Evolutionary conservation across 2,113 vertebrate genomes (phyloP), one percentile per base, ranked within the genome.

Genomic region (Dascyllus trimaculatus): DNA sequence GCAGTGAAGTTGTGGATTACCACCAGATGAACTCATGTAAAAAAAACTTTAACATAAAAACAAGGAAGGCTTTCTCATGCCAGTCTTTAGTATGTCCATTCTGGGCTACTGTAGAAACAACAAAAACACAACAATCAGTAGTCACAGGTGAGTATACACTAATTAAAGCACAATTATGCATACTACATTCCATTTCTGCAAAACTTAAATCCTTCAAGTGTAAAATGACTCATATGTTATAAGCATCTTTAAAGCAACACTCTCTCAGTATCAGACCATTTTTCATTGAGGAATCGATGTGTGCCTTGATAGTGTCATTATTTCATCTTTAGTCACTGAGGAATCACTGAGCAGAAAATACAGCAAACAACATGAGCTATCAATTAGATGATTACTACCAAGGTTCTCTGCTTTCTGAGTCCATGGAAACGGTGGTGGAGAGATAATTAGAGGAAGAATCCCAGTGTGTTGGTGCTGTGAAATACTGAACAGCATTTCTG

Each of bases 181-280:
- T 3, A 29, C 5, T 29, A 29, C 5, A 29, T 29, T 29, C 26
- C 26, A 29, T 29, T 29, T 29, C 26, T 29, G 26, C 26, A 29
- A 2, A 29, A 29, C 26, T 5, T 29, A 29, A 29, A 29, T 29
- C 26, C 26, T 29, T 29, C 26, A 29, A 29, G 26, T 29, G 2
- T 29, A 66, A 56, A 51, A 73, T 68, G 75, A 62, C 19, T 82
- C 67, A 73, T 38, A 24, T 51, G 7, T 18, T 21, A 22, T 53
- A 7, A 4, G 24, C 8, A 13, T 25, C 46, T 49, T 69, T 3
- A 38, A 43, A 60, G 64, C 13, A 25, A 26, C 4, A 26, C 25
- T 65, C 7, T 0, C 17, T 63, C 4, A n/a, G 24, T 0, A 11
- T 63, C 4, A n/a, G 24, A 19, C 2, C 17, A 3, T 49, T 49